Evolutionary conservation across 2,113 vertebrate species (phyloP).

Genomic region (Seriola quinqueradiata): DNA sequence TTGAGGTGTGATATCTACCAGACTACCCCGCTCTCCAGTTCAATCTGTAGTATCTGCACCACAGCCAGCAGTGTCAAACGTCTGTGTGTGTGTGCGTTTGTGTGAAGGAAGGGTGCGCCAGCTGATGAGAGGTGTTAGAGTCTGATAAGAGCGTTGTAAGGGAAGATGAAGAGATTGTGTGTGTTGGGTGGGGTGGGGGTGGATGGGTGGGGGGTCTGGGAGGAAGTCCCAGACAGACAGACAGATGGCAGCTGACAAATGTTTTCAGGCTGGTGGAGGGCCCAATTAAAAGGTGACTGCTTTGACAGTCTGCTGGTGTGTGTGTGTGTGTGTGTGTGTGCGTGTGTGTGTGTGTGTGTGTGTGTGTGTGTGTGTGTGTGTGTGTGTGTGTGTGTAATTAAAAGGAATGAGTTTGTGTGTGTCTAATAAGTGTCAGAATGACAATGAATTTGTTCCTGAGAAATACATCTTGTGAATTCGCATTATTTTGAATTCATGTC

Average conservation of each 20-base stretch:
- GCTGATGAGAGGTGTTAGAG: constrained; percentile 71
- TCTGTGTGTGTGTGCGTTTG: constrained; percentile 26
- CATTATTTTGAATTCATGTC: constrained; percentile 55
- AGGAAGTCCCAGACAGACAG: constrained; percentile 71
- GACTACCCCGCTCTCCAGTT: constrained; percentile 11
- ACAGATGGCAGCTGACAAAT: constrained; percentile 87
- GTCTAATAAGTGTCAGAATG: constrained; percentile 21
- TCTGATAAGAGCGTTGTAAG: constrained; percentile 77
- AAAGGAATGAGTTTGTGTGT: constrained; percentile 28
- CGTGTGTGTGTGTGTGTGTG: background rate
- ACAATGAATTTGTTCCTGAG: constrained; percentile 48
- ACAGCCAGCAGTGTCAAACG: constrained; percentile 41
- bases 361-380: constrained; percentile 5
- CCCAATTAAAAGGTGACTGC: constrained; percentile 81
- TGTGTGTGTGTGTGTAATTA: constrained; percentile 27
- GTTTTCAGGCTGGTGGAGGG: constrained; percentile 70
- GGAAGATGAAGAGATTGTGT: constrained; percentile 34
- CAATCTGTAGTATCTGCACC: constrained; percentile 38
- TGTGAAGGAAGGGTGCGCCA: constrained; percentile 49
- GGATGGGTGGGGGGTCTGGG: background rate
- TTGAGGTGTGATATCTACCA: constrained; percentile 59
- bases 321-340: constrained; percentile 3
- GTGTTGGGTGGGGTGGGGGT: background rate
- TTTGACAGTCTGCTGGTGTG: constrained; percentile 66
- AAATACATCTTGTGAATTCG: constrained; percentile 67